These are phyloP conservation scores for Crotalus viridis DNA, from an alignment of 2,113 vertebrate species.

Conservation along the genomic window DNA sequence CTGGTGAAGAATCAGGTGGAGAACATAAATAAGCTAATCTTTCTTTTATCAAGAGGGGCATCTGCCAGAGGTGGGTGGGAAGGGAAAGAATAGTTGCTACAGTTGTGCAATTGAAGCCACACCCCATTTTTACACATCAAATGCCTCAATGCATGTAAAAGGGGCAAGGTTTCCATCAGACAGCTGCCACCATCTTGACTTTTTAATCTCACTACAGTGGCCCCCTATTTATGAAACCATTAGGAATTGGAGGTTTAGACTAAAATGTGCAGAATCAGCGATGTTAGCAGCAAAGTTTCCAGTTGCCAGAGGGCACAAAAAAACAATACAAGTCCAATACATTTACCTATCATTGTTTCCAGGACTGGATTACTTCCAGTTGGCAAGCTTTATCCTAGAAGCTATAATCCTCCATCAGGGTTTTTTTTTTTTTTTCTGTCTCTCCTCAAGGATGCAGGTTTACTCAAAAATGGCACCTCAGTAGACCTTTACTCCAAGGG, in stretches of 20 bases:
- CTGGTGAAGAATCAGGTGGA: not conserved
- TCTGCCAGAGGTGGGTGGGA: not conserved
- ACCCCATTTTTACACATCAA: not conserved
- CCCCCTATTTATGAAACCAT: not conserved
- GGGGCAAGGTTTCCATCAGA: not conserved
- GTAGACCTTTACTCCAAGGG: not conserved
- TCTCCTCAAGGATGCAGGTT: not conserved
- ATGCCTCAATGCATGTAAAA: not conserved
- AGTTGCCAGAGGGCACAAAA: not conserved
- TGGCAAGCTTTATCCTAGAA: not conserved
- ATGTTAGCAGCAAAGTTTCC: not conserved
- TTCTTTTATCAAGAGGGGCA: not conserved
- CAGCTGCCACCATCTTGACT: not conserved
- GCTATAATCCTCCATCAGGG: not conserved
- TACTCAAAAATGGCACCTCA: not conserved
- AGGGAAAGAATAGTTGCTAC: not conserved
- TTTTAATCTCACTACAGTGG: not conserved
- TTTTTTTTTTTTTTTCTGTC: not conserved
- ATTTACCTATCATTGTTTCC: not conserved
- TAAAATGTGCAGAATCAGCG: not conserved
- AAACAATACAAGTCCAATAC: not conserved
- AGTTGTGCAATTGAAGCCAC: not conserved
- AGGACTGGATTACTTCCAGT: not conserved
- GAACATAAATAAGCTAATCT: not conserved
- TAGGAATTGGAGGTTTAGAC: not conserved